A percentile compares a stretch with the other conserved stretches of the same genome.
These are phyloP conservation scores for Poecilia latipinna DNA, from an alignment of 2,113 vertebrate genomes.

Conservation along the genomic window DNA sequence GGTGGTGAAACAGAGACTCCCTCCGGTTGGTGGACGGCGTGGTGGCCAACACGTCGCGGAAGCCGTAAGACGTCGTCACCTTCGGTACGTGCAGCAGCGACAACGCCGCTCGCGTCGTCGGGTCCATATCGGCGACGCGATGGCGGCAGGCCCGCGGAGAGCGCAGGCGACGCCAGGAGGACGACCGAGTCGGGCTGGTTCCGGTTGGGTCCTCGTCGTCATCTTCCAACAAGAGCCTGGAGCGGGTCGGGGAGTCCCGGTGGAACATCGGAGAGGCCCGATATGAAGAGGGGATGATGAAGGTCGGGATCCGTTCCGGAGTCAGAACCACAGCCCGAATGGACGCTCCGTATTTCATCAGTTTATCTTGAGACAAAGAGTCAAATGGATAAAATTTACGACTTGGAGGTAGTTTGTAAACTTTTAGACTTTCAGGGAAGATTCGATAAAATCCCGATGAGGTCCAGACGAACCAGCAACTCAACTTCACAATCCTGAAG, in stretches of 20 bases:
- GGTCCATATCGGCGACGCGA: slow-evolving; percentile 22
- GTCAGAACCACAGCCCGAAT: slow-evolving; percentile 64
- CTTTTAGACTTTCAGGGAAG: too few relatives aligned
- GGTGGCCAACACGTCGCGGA: slow-evolving; percentile 56
- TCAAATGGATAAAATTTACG: too few relatives aligned
- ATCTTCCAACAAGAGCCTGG: slow-evolving; percentile 34
- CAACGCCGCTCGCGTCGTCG: slow-evolving; percentile 62
- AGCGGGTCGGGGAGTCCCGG: neutral
- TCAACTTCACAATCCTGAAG: too few relatives aligned
- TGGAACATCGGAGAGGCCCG: neutral
- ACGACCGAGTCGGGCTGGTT: neutral
- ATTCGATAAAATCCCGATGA: too few relatives aligned
- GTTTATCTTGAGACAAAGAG: neutral
- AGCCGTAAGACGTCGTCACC: slow-evolving; percentile 71
- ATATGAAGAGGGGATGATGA: slow-evolving; percentile 55
- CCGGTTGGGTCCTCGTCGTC: neutral
- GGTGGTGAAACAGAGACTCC: slow-evolving; percentile 73
- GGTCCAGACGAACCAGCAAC: too few relatives aligned
- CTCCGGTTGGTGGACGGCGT: slow-evolving; percentile 64
- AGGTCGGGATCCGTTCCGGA: slow-evolving; percentile 68
- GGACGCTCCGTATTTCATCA: slow-evolving; percentile 10
- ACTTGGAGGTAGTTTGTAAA: too few relatives aligned
- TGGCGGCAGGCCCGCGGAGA: neutral
- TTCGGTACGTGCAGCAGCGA: slow-evolving; percentile 67
- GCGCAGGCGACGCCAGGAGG: neutral